Percentiles rank a stretch among this genome's conserved stretches.
Evolutionary conservation across 2,797 vertebrate species (phyloP).

Genomic region (Siniperca undulata): DNA sequence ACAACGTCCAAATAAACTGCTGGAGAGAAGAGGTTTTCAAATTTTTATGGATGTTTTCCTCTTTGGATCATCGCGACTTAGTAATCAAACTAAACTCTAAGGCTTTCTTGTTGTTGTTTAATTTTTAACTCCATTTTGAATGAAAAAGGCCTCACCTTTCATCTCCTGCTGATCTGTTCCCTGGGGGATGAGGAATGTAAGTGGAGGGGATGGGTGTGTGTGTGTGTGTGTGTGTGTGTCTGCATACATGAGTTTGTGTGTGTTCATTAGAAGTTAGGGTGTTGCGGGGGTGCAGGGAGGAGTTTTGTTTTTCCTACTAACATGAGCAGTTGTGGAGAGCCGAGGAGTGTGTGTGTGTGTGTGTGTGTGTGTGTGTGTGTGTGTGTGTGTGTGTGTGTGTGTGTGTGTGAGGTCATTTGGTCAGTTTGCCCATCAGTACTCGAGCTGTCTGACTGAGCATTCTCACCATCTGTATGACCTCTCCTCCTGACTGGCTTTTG

Average conservation of each 20-base stretch:
- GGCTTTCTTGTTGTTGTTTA: conserved; percentile 54
- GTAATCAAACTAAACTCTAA: conserved; percentile 18
- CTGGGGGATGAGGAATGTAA: conserved; percentile 58
- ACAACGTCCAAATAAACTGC: background rate
- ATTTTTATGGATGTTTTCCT: background rate
- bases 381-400: conserved; percentile 42
- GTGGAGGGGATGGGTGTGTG: conserved; percentile 26
- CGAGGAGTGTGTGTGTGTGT: conserved; percentile 28
- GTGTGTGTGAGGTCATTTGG: conserved; percentile 71
- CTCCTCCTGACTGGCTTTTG: conserved; percentile 73
- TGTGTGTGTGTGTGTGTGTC: conserved; percentile 40
- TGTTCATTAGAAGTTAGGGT: conserved; percentile 58
- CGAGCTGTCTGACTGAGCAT: conserved; percentile 75
- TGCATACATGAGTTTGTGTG: conserved; percentile 33
- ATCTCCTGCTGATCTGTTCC: conserved; percentile 68
- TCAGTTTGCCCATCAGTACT: conserved; percentile 76
- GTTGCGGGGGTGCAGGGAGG: conserved; percentile 48
- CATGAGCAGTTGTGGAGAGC: conserved; percentile 50
- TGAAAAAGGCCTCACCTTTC: conserved; percentile 76
- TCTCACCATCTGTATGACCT: conserved; percentile 82
- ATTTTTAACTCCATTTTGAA: conserved; percentile 77
- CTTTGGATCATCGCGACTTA: background rate
- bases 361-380: conserved; percentile 40
- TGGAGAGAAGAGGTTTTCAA: background rate
- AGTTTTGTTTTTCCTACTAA: conserved; percentile 69